phyloP scores from a whole-genome alignment of 2,113 vertebrate genomes.

The Suncus etruscus region DNA sequence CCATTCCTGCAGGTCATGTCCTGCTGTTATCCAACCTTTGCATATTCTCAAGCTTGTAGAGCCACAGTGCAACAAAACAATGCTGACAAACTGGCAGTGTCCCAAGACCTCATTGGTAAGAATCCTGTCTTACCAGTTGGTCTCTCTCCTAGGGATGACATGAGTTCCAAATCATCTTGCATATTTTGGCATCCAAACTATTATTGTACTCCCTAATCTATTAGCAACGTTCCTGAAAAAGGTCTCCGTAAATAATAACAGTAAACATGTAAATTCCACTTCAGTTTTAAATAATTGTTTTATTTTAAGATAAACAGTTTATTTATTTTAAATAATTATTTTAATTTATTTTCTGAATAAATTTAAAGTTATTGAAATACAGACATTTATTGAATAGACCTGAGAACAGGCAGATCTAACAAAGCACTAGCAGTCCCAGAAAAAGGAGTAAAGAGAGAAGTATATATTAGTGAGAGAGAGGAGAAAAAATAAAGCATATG shows the following conservation, averaged over 20 bases:
- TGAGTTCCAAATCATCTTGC: slow-evolving; percentile 15
- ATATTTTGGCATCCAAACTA: background rate
- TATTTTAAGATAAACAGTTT: background rate
- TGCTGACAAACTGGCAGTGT: slow-evolving; percentile 55
- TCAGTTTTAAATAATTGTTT: too few species aligned
- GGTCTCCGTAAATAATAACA: background rate
- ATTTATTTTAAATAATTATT: background rate
- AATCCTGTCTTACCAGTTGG: slow-evolving; percentile 61
- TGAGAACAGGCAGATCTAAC: too few species aligned
- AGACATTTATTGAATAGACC: too few species aligned
- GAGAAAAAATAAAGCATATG: too few species aligned
- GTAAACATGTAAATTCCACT: background rate
- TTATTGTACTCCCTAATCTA: background rate
- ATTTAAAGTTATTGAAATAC: background rate
- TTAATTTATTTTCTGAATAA: background rate
- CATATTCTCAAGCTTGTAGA: background rate
- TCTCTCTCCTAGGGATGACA: slow-evolving; percentile 43
- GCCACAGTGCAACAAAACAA: background rate
- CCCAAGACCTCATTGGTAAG: slow-evolving; percentile 49
- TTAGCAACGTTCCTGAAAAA: background rate
- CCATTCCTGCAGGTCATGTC: slow-evolving; percentile 11
- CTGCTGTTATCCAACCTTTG: slow-evolving; percentile 44
- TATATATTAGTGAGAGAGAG: too few species aligned
- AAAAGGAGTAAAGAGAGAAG: too few species aligned
- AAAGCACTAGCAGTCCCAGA: too few species aligned